Evolutionary conservation across 2,113 vertebrate genomes (phyloP).

Genomic region (Pongo abelii): DNA sequence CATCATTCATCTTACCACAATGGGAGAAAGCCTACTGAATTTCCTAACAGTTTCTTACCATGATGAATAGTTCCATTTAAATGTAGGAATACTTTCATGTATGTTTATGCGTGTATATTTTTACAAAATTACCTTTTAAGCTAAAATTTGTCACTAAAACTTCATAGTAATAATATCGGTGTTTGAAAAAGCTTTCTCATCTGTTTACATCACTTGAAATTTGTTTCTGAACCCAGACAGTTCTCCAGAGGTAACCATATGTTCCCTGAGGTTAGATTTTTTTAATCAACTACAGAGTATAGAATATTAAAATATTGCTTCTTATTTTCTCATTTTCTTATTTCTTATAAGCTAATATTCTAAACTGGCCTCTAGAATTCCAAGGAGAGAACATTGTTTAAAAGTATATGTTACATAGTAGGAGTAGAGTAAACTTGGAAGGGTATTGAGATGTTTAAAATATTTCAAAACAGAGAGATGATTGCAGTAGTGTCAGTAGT

Average conservation of each 20-base stretch:
- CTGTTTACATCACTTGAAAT: background rate
- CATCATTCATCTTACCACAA: conserved; percentile 81
- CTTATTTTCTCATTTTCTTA: background rate
- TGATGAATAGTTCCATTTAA: conserved; percentile 86
- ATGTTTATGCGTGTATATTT: conserved; percentile 66
- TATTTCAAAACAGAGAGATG: background rate
- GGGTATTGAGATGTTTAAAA: background rate
- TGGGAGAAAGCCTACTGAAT: conserved; percentile 81
- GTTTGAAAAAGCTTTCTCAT: conserved; percentile 52
- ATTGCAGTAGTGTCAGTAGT: background rate
- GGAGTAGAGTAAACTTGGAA: background rate
- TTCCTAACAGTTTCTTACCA: conserved; percentile 73
- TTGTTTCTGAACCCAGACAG: background rate
- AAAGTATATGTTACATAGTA: background rate
- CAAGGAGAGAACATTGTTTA: background rate
- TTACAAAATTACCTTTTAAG: conserved; percentile 75
- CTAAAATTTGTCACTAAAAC: conserved; percentile 34
- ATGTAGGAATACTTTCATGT: conserved; percentile 77
- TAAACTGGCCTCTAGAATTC: background rate
- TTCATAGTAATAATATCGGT: conserved; percentile 62
- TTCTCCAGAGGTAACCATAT: background rate
- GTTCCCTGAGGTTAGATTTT: background rate
- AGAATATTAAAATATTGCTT: background rate
- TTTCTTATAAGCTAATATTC: background rate
- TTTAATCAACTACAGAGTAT: background rate